Evolutionary conservation across 2,888 invertebrate genomes (phyloP).

Genomic region (Phengaris arion): DNA sequence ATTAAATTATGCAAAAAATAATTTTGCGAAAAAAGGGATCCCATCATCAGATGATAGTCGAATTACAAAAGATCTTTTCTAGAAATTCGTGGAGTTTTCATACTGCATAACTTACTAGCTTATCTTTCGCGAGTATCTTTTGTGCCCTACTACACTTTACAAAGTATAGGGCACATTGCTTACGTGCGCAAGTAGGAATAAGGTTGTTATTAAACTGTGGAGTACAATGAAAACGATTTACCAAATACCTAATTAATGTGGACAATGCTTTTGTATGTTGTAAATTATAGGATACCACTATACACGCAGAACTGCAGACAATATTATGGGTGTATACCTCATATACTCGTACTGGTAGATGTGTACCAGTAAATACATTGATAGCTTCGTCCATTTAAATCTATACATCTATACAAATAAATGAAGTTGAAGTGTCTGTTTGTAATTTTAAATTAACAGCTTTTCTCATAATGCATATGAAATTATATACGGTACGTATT

Average conservation of each 20-base stretch:
- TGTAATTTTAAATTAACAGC: no score
- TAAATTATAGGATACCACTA: not conserved
- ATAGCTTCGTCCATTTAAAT: no score
- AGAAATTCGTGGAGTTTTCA: not conserved
- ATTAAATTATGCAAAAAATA: no score
- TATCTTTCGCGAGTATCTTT: not conserved
- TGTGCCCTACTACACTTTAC: not conserved
- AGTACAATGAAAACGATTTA: conserved; percentile 26
- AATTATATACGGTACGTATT: no score
- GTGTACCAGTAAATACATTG: no score
- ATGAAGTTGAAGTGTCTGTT: no score
- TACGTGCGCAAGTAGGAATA: not conserved
- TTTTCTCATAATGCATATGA: no score
- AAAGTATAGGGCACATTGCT: not conserved
- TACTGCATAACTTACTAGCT: not conserved
- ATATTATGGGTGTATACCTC: not conserved
- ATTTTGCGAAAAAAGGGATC: no score
- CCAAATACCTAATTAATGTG: conserved; percentile 12
- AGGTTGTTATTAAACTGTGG: conserved; percentile 16
- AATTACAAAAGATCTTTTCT: no score
- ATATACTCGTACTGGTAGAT: not conserved
- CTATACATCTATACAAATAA: no score
- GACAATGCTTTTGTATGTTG: conserved; percentile 23
- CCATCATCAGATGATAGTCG: no score
- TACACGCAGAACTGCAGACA: not conserved